Base-by-base conservation (phyloP, 2,888 invertebrate species). In the Sericinus montela region DNA sequence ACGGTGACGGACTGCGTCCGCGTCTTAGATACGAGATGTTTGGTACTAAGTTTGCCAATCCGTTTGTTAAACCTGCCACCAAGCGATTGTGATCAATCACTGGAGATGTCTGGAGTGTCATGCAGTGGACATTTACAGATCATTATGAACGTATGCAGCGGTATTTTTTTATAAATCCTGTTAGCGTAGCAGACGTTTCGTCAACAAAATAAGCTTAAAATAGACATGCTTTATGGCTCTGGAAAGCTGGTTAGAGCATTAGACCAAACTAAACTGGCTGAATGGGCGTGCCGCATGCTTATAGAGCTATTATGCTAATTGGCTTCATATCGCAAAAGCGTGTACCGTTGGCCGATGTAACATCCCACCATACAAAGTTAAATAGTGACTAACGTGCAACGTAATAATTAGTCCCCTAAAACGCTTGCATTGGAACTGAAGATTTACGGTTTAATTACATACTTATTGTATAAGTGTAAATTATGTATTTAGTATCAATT, bases 291-390 rank as follows among this genome's bases (percentile, higher is more conserved):
- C 49, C 35, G 57, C 50, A 19, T 51, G 51, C 52, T 57, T 58
- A 60, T 57, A 56, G 55, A 57, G 54, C 57, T 62, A 63, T 64
- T 73, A 71, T 67, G 65, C 60, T 67, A 69, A 69, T 65, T 59
- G 59, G 48, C 54, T 49, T 56, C 58, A 58, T 53, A 62, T 63
- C 59, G 56, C 59, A 56, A 58, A 53, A 54, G 45, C 55, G 51
- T 56, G 54, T 54, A 54, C 53, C 52, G 46, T 47, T 40, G 44
- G 48, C 40, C 40, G 55, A 58, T 55, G 57, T 51, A 47, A 55
- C 54, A 55, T 55, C 53, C 58, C 58, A 60, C 51, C 56, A 58
- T 55, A 58, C 60, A 57, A 54, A 56, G 35, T 50, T 25, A 41
- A 56, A 52, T 45, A 50, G 43, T 41, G 28, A 55, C 48, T 43